Evolutionary conservation across 2,797 vertebrate genomes (phyloP), one percentile per base, ranked within the genome.

Genomic region (Bradypodion pumilum): DNA sequence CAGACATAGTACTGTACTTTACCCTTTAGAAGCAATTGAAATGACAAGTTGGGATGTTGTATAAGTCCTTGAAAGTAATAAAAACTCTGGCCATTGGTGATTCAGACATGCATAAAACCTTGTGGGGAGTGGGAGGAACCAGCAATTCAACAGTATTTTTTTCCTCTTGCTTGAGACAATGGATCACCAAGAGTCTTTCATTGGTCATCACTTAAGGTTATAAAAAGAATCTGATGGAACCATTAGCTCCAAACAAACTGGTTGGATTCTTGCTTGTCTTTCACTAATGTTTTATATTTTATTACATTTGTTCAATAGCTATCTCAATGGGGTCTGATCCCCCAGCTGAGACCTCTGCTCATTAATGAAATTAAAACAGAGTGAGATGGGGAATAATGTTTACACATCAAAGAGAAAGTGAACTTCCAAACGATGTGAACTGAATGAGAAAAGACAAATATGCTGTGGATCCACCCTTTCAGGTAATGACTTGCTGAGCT

Each of bases 401-500:
- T 62, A 52, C 35, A 82, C 35, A 86, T 82, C 74, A 88, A 80
- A 32, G 66, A 68, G 81, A 85, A 60, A 75, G 82, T 66, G 72
- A 44, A 86, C 0, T 83, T 92, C 81, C 52, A 81, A 83, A 27
- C 29, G 15, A 7, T 77, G 27, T 10, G 42, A 25, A 46, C 7
- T 44, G 74, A 87, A 89, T 91, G 86, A 80, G 81, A 81, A 79
- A 7, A 56, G 86, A 86, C 56, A 88, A 83, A 81, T 83, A 6
- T 76, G 10, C 29, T 73, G 29, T 76, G 68, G 59, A 82, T 60
- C 80, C 80, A 84, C 87, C 86, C 13, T 72, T 90, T 81, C 80
- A 83, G 84, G 68, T 89, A 89, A 91, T 93, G 87, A 85, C 81
- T 84, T 63, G 60, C 83, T 87, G 80, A 74, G 0, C 2, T 35